phyloP scores from a whole-genome alignment of 2,797 vertebrate species.

The Stomatorhinus walkeri region DNA sequence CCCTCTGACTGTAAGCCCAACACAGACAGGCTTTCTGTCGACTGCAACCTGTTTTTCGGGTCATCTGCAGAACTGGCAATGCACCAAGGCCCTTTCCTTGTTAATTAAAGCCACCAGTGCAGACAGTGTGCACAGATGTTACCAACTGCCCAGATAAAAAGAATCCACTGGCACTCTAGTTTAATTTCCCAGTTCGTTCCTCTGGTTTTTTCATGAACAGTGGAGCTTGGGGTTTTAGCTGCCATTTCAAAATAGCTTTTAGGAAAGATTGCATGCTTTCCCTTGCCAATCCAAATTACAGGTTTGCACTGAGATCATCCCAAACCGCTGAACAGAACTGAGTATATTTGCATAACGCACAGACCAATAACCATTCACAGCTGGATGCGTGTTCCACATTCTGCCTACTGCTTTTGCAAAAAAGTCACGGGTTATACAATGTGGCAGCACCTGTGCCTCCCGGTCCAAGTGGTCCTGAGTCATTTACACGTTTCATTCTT shows the following conservation, averaged over 20 bases:
- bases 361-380: neutral
- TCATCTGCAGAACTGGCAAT: neutral
- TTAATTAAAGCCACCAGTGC: constrained; percentile 13
- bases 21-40: neutral
- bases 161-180: constrained; percentile 34
- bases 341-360: constrained; percentile 34
- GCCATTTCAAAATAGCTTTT: constrained; percentile 59
- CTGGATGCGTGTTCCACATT: neutral
- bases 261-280: constrained; percentile 61
- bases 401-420: neutral
- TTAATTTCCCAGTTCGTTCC: constrained; percentile 49
- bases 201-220: constrained; percentile 49
- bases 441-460: neutral
- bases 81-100: constrained; percentile 16
- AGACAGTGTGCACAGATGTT: constrained; percentile 37
- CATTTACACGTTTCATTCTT: neutral
- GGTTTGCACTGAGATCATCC: constrained; percentile 41
- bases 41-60: neutral
- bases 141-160: constrained; percentile 55
- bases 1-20: neutral
- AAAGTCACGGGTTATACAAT: neutral
- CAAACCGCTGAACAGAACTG: constrained; percentile 39
- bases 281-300: constrained; percentile 67
- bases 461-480: neutral
- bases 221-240: constrained; percentile 39